Conservation (phyloP, 1,140 invertebrate genomes). For the Heterodera schachtii region DNA sequence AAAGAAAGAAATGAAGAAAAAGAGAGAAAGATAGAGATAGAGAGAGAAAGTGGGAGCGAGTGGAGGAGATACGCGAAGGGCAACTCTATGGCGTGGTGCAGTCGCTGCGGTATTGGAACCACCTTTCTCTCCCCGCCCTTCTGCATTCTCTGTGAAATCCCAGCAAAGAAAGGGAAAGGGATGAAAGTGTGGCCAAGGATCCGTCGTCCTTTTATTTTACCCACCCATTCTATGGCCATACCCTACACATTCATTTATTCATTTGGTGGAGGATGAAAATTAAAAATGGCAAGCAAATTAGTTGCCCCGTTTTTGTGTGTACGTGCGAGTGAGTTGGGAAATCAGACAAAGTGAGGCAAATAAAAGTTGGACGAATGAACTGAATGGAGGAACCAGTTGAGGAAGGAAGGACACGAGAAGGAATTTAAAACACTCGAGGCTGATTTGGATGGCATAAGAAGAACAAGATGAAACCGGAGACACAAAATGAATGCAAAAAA, state of each 20-base stretch:
- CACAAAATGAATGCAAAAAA: not conserved
- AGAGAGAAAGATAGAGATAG: not conserved
- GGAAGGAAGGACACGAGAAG: no score
- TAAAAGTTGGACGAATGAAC: not conserved
- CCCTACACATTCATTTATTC: slow-evolving; percentile 7
- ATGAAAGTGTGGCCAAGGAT: slow-evolving; percentile 1
- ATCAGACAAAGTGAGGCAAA: not conserved
- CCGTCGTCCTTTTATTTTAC: slow-evolving; percentile 3
- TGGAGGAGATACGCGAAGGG: not conserved
- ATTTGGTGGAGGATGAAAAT: slow-evolving; percentile 5
- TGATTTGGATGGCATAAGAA: not conserved
- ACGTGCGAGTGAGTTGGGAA: not conserved
- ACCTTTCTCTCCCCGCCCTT: not conserved
- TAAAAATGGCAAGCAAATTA: slow-evolving; percentile 21
- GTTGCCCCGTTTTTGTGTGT: not conserved
- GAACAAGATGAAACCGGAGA: not conserved
- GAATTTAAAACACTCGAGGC: not conserved
- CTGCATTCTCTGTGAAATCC: slow-evolving; percentile 12
- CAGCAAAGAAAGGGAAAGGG: slow-evolving; percentile 1
- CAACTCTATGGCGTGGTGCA: not conserved
- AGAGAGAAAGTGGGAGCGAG: not conserved
- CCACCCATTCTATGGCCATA: slow-evolving; percentile 10
- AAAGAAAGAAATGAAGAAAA: not conserved
- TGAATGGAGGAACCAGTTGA: not conserved
- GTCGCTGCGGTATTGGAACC: not conserved